Base-by-base conservation (phyloP, 2,113 vertebrate species). In the Pipa parva region DNA sequence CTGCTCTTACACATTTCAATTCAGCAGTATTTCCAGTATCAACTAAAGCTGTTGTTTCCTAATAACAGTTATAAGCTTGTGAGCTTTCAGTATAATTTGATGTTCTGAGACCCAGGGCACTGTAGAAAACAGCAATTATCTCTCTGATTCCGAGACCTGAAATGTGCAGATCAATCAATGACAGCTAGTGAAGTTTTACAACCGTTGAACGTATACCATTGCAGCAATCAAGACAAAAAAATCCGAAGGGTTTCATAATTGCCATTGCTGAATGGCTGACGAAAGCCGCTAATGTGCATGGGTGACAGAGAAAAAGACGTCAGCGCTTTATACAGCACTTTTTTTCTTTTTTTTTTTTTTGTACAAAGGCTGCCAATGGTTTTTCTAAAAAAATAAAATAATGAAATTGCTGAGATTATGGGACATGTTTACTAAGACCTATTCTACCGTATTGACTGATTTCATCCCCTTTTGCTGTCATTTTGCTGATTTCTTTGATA, bases 101-200 rank as follows among this genome's bases (percentile, higher is more conserved):
- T 68, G 56, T 59, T 37, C 39, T 45, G n/a, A 27, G 64, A 68
- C 64, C 55, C 24, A 33, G 45, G 55, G 58, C 48, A 27, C 10
- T 21, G 50, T 24, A 26, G 42, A 24, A 52, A 69, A 50, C 18
- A 52, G 48, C 48, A 60, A 69, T 69, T 69, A 60, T 52, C 46
- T 69, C 39, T 49, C 46, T n/a, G 36, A 33, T 49, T 42, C 21
- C n/a, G 22, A 18, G 4, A 7, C n/a, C 7, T 39, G n/a, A 4
- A 10, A 11, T 50, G 42, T 39, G 29, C 63, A 37, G 42, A 58
- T 66, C 58, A 50, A 39, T 52, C 9, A 10, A 4, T 58, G 20
- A 33, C 24, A 26, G 57, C 13, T 48, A 52, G 15, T 50, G 24
- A 52, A 29, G 28, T 36, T 21, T 39, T 18, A 37, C 33, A 37